phyloP scores from a whole-genome alignment of 2,888 invertebrate genomes.

The Agrypnus murinus region DNA sequence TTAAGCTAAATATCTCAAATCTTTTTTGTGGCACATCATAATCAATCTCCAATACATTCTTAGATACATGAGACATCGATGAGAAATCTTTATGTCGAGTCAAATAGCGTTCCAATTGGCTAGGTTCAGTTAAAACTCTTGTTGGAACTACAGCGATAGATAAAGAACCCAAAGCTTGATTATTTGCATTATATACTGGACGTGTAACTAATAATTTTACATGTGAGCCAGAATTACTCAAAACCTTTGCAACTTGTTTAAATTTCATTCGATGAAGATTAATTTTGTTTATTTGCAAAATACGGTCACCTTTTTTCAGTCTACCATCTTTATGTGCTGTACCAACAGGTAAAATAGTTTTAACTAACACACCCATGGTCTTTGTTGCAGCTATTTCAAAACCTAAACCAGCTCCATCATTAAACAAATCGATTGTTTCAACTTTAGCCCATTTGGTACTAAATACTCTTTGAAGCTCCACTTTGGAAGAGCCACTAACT shows the following conservation, averaged over 20 bases:
- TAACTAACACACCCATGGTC: slow-evolving; percentile 99
- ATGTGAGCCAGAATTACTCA: slow-evolving; percentile 95
- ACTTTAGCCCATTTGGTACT: slow-evolving; percentile 96
- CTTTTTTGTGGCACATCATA: slow-evolving; percentile 60
- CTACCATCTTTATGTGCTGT: slow-evolving; percentile 98
- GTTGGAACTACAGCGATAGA: slow-evolving; percentile 81
- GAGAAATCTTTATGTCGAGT: slow-evolving; percentile 88
- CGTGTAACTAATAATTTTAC: slow-evolving; percentile 96
- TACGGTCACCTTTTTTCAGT: slow-evolving; percentile 97
- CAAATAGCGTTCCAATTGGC: slow-evolving; percentile 89
- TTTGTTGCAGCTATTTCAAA: slow-evolving; percentile 99
- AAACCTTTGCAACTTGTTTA: slow-evolving; percentile 96
- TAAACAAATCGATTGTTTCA: slow-evolving; percentile 97
- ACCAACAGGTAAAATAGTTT: slow-evolving; percentile 97
- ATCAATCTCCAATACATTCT: slow-evolving; percentile 54
- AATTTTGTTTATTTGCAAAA: slow-evolving; percentile 87
- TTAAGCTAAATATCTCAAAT: slow-evolving; percentile 67
- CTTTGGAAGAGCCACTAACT: slow-evolving; percentile 80
- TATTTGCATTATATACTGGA: slow-evolving; percentile 83
- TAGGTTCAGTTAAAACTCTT: slow-evolving; percentile 88
- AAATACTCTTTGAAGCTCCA: slow-evolving; percentile 81
- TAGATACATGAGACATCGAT: slow-evolving; percentile 79
- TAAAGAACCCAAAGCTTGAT: slow-evolving; percentile 75
- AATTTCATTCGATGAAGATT: slow-evolving; percentile 98
- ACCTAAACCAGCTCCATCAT: slow-evolving; percentile 98